Evolutionary conservation across 2,888 invertebrate genomes (phyloP), one percentile per base, ranked within the genome.

Genomic region (Spodoptera picta): DNA sequence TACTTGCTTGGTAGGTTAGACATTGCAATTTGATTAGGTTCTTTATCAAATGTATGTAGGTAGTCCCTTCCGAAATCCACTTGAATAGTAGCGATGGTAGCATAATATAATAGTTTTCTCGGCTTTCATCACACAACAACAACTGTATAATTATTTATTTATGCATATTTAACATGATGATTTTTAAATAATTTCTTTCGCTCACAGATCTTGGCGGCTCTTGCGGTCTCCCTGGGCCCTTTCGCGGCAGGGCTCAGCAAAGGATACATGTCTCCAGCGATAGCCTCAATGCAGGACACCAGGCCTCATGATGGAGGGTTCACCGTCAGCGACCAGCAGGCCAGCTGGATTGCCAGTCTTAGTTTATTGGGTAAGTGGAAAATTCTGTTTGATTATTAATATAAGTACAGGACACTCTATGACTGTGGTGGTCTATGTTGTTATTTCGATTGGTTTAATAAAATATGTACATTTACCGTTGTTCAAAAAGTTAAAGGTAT

Each of bases 231-330:
- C 5, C 95, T 97, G 82, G 97, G 97, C 10, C 97, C 97, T 14
- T 96, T 97, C 78, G 96, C 97, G 3, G 97, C 97, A 0, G 97
- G 97, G 0, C 95, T 97, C 55, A 97, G 97, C 72, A 97, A 97
- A 88, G 97, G 97, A 9, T 97, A 97, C 95, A 97, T 97, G 89
- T 97, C 97, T 1, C 97, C 97, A 1, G 97, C 97, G 3, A 95
- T 97, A 70, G 97, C 97, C 19, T 97, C 97, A 0, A 95, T 97
- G 84, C 96, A 96, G 83, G 96, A 96, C 66, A 93, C 95, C 52
- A 87, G 87, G 55, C 69, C 77, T 0, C 85, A 86, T 56, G 81
- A 86, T 52, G 85, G 83, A 3, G 78, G 86, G 2, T 96, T 97
- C 87, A 95, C 96, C 1, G 96, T 96, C 66, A 96, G 95, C 76